phyloP scores from a whole-genome alignment of 53 echinoderm and acorn worm species.

The Antedon mediterranea region DNA sequence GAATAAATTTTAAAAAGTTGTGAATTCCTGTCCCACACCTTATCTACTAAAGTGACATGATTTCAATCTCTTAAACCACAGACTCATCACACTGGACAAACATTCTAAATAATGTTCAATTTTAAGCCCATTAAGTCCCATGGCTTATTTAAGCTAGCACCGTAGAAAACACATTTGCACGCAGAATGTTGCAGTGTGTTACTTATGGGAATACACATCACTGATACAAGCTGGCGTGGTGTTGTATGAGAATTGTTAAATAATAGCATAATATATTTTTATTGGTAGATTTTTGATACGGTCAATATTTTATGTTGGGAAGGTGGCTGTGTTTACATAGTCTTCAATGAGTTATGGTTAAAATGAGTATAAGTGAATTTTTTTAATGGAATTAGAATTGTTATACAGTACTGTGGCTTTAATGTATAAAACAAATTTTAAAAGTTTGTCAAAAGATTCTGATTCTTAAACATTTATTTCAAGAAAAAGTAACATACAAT shows the following conservation, averaged over 20 bases:
- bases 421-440: too few relatives aligned
- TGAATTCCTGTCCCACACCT: not conserved
- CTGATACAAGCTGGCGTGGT: not conserved
- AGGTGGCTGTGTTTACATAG: not conserved
- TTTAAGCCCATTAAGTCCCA: not conserved
- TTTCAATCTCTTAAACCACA: not conserved
- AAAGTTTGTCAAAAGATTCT: too few relatives aligned
- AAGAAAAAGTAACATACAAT: too few relatives aligned
- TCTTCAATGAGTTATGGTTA: not conserved
- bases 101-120: not conserved
- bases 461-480: too few relatives aligned
- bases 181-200: not conserved
- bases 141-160: not conserved
- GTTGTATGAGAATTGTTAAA: not conserved
- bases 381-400: not conserved
- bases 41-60: not conserved
- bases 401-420: not conserved
- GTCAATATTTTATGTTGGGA: not conserved
- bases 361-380: not conserved
- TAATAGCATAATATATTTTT: not conserved
- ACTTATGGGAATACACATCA: not conserved
- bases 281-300: not conserved
- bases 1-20: not conserved
- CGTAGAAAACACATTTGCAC: not conserved
- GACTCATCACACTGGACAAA: not conserved